Evolutionary conservation across 2,888 invertebrate genomes (phyloP).

Genomic region (Amblyjoppa fuscipennis): DNA sequence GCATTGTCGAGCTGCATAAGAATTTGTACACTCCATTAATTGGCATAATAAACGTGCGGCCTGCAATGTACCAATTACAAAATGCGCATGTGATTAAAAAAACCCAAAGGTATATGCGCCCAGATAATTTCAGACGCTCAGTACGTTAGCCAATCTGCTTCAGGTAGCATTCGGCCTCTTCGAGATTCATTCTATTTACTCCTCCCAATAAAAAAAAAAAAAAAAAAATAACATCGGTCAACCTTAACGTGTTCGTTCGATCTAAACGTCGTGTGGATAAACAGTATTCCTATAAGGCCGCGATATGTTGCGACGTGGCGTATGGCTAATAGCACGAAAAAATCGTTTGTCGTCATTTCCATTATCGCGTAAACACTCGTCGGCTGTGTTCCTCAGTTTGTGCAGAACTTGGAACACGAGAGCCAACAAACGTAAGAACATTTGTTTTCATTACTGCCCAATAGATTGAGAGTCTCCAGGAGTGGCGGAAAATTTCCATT

Average conservation of each 20-base stretch:
- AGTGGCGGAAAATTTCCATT: not conserved
- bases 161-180: not conserved
- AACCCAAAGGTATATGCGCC: not conserved
- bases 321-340: constrained; percentile 12
- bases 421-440: constrained; percentile 29
- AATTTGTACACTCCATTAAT: not conserved
- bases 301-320: constrained; percentile 35
- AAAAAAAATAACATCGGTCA: not conserved
- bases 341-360: constrained; percentile 2
- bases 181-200: not conserved
- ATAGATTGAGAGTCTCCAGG: not conserved
- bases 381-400: not conserved
- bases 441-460: not conserved
- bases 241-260: not conserved
- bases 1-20: too few relatives aligned
- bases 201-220: not conserved
- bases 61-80: not conserved
- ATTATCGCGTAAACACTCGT: constrained; percentile 19
- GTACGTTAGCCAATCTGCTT: constrained; percentile 1
- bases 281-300: not conserved
- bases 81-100: not conserved
- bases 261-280: not conserved
- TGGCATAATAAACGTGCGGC: not conserved
- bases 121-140: not conserved
- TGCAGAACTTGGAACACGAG: not conserved